Conservation (phyloP, 2,113 vertebrate species). For the Nothocercus julius region DNA sequence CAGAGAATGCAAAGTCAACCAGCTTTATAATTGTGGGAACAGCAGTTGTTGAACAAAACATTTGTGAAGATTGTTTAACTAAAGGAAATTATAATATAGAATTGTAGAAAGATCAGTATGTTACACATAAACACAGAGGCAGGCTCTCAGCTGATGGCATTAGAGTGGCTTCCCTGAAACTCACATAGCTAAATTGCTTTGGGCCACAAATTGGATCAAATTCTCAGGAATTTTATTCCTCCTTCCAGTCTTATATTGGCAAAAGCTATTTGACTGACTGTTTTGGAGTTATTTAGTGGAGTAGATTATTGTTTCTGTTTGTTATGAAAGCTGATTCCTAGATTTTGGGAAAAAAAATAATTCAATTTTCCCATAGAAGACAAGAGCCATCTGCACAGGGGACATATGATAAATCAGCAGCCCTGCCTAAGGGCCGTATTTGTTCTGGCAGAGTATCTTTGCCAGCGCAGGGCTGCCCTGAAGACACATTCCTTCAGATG, state of each 20-base stretch:
- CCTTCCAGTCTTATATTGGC: background rate
- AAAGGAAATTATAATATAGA: background rate
- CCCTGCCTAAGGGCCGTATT: background rate
- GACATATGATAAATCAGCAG: accelerated
- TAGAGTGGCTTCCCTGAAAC: background rate
- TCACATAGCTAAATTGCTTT: background rate
- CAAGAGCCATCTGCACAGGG: background rate
- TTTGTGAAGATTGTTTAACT: conserved; percentile 19
- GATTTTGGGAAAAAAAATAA: background rate
- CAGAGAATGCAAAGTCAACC: conserved; percentile 25
- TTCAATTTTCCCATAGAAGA: background rate
- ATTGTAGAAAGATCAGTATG: background rate
- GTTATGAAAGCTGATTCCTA: background rate
- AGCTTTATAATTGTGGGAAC: conserved; percentile 50
- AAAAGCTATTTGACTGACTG: background rate
- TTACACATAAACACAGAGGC: background rate
- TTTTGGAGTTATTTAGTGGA: background rate
- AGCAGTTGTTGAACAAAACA: conserved; percentile 39
- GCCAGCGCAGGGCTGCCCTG: background rate
- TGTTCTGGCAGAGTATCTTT: background rate
- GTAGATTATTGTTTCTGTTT: background rate
- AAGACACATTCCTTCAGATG: background rate
- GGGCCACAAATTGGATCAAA: background rate
- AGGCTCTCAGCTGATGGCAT: background rate
- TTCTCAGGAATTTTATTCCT: background rate